These are phyloP conservation scores for Champsocephalus gunnari DNA, from an alignment of 2,797 vertebrate species.

Conservation along the genomic window DNA sequence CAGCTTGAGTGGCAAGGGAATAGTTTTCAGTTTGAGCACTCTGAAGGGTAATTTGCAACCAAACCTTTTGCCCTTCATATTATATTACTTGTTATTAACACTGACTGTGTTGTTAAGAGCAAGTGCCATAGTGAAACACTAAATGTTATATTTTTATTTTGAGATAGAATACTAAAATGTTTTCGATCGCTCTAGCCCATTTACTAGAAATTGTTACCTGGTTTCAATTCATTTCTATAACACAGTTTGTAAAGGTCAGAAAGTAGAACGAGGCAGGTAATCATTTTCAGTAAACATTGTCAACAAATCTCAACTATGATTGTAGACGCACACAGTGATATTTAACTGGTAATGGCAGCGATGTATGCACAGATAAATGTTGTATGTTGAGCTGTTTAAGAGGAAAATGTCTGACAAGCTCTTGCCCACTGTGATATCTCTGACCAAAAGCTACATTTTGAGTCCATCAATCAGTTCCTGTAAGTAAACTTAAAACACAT, in stretches of 20 bases:
- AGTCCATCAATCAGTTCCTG: background rate
- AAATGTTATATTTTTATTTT: background rate
- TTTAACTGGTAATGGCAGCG: background rate
- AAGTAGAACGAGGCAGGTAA: background rate
- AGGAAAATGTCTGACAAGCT: background rate
- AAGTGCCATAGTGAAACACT: background rate
- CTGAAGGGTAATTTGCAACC: background rate
- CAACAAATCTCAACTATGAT: background rate
- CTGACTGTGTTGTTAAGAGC: background rate
- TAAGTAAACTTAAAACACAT: background rate
- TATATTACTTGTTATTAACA: background rate
- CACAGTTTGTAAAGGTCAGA: background rate
- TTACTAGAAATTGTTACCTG: background rate
- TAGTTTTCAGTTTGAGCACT: background rate
- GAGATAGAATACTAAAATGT: background rate
- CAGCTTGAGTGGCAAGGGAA: background rate
- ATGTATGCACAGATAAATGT: background rate
- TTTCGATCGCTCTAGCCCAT: background rate
- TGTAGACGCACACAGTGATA: background rate
- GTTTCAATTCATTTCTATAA: background rate
- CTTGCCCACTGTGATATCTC: slow-evolving; percentile 2
- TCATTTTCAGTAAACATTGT: background rate
- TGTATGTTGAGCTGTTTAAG: background rate
- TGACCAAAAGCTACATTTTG: background rate
- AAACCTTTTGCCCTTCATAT: background rate